These are phyloP conservation scores for Gymnorhina tibicen DNA, from an alignment of 2,113 vertebrate genomes.

Conservation along the genomic window DNA sequence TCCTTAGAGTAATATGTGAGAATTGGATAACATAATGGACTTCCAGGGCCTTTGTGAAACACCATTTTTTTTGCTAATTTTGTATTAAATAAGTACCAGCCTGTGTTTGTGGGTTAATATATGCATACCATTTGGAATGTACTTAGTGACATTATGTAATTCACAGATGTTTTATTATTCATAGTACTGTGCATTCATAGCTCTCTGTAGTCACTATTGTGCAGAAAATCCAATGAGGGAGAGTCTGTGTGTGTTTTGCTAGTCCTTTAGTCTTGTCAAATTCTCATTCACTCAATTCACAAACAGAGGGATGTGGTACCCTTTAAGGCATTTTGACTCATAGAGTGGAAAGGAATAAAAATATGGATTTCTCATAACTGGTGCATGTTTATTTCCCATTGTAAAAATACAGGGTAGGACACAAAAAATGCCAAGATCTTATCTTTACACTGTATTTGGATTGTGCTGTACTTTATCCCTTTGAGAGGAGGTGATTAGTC, in stretches of 20 bases:
- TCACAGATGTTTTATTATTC: constrained; percentile 68
- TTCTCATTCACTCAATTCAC: background rate
- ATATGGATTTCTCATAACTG: background rate
- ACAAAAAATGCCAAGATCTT: background rate
- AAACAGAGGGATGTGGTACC: background rate
- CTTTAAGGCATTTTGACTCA: background rate
- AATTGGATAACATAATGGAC: background rate
- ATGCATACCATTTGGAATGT: constrained; percentile 53
- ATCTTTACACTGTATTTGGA: background rate
- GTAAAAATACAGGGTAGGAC: background rate
- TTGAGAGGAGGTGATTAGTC: background rate
- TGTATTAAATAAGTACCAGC: constrained; percentile 56
- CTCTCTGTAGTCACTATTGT: constrained; percentile 53
- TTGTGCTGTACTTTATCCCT: background rate
- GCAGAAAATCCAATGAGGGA: constrained; percentile 57
- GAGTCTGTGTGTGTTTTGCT: constrained; percentile 11
- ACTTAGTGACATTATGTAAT: constrained; percentile 58
- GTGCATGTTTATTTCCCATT: background rate
- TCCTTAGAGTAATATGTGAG: background rate
- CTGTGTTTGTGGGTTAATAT: constrained; percentile 56
- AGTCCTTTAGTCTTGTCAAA: constrained; percentile 13
- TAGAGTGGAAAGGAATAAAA: background rate
- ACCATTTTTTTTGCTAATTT: background rate
- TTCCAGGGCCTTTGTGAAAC: constrained; percentile 1
- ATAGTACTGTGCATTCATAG: constrained; percentile 57